Conservation (phyloP, 2,113 vertebrate species). For the Antigone vipio region DNA sequence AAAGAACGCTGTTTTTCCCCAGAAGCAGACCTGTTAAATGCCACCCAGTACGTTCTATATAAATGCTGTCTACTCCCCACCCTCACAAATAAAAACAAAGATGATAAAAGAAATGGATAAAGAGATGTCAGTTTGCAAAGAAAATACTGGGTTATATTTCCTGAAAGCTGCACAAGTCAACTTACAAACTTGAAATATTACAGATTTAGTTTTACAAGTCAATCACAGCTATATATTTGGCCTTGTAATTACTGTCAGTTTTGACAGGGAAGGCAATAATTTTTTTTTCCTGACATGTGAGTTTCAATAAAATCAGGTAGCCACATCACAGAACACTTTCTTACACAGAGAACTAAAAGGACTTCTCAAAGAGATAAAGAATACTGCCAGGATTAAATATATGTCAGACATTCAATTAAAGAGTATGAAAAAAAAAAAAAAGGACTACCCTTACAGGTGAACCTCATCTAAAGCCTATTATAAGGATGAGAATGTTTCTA, state of each 20-base stretch:
- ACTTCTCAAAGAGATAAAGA: constrained; percentile 41
- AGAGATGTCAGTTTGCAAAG: constrained; percentile 23
- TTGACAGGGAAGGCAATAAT: constrained; percentile 39
- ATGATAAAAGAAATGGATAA: constrained; percentile 31
- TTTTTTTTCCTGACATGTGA: constrained; percentile 18
- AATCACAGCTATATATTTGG: constrained; percentile 57
- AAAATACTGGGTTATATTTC: constrained; percentile 16
- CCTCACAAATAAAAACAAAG: constrained; percentile 44
- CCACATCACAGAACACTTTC: constrained; percentile 33
- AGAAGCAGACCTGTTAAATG: constrained; percentile 1
- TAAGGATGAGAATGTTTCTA: not conserved
- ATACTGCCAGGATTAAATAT: constrained; percentile 21
- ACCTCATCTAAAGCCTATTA: not conserved
- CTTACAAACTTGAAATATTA: constrained; percentile 51
- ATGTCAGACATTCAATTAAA: constrained; percentile 18
- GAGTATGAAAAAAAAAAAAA: not conserved
- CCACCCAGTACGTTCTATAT: not conserved
- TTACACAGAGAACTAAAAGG: constrained; percentile 49
- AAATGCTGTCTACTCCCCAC: not conserved
- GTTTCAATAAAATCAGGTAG: constrained; percentile 56
- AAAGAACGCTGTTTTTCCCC: not conserved
- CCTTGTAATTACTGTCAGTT: constrained; percentile 52
- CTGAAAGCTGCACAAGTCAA: not conserved
- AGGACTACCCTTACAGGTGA: not conserved
- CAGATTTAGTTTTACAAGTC: constrained; percentile 53